Conservation (phyloP, 2,888 invertebrate species). For the Achlya flavicornis region DNA sequence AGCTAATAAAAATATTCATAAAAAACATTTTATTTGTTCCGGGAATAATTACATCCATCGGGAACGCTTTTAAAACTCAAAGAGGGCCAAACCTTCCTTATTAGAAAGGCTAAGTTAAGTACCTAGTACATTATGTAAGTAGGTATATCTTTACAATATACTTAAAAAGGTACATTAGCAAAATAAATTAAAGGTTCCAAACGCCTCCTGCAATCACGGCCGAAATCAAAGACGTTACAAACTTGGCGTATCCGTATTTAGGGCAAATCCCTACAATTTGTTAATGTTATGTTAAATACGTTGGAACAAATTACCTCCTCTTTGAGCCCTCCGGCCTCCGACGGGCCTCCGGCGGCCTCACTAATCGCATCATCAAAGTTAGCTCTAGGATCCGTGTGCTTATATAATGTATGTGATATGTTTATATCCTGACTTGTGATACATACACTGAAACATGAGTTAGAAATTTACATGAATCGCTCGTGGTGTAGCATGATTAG, state of each 20-base stretch:
- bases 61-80: no score
- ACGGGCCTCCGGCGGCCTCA: slow-evolving; percentile 8
- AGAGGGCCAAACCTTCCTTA: no score
- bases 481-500: no score
- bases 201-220: not conserved
- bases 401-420: not conserved
- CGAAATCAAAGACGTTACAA: not conserved
- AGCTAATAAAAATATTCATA: no score
- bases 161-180: not conserved
- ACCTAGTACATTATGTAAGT: no score
- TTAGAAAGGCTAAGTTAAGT: no score
- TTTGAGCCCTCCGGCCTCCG: slow-evolving; percentile 2
- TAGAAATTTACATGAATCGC: no score
- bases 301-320: slow-evolving; percentile 12
- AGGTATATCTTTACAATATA: not conserved
- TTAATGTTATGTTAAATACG: slow-evolving; percentile 32
- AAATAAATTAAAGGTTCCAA: not conserved
- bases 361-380: slow-evolving; percentile 21
- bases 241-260: not conserved
- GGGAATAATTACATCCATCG: no score
- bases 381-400: slow-evolving; percentile 1
- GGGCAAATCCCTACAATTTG: slow-evolving; percentile 21
- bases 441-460: not conserved
- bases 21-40: no score
- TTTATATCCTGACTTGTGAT: not conserved